Conservation (phyloP, 2,888 invertebrate genomes). For the Drosophila greeni region DNA sequence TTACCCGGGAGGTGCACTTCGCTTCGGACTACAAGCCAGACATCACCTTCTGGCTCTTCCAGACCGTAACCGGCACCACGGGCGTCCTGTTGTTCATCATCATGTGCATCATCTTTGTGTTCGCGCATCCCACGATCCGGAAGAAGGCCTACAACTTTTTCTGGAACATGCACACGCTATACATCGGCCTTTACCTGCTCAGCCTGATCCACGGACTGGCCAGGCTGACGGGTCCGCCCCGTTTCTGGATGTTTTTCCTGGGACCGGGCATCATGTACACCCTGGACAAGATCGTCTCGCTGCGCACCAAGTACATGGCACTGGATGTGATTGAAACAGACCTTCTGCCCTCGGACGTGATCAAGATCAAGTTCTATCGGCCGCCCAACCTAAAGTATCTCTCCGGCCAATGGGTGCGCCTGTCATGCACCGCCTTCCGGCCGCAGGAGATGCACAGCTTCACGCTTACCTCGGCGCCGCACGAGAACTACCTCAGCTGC, state of each 20-base stretch:
- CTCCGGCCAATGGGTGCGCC: slow-evolving; percentile 95
- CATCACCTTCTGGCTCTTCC: slow-evolving; percentile 96
- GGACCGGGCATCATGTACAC: slow-evolving; percentile 94
- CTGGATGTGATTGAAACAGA: slow-evolving; percentile 96
- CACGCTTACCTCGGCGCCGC: slow-evolving; percentile 96
- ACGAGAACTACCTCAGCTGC: slow-evolving; percentile 95
- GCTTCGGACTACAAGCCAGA: slow-evolving; percentile 96
- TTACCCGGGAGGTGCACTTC: slow-evolving; percentile 96
- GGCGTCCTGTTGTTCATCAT: slow-evolving; percentile 92
- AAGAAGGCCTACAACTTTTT: slow-evolving; percentile 97
- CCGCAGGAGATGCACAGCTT: slow-evolving; percentile 96
- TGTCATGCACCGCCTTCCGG: slow-evolving; percentile 93
- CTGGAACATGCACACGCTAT: slow-evolving; percentile 95
- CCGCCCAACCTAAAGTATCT: slow-evolving; percentile 96
- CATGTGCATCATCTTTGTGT: slow-evolving; percentile 97
- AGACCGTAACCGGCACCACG: slow-evolving; percentile 93
- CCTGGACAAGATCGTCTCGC: slow-evolving; percentile 94
- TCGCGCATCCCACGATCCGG: slow-evolving; percentile 94
- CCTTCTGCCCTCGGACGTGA: slow-evolving; percentile 94
- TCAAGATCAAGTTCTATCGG: slow-evolving; percentile 95
- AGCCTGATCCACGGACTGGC: slow-evolving; percentile 94
- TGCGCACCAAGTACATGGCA: slow-evolving; percentile 94
- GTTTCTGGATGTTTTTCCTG: slow-evolving; percentile 96
- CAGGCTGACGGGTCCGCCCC: slow-evolving; percentile 91
- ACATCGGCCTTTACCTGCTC: slow-evolving; percentile 90